Conservation (phyloP, 2,888 invertebrate species). For the Cybosia mesomella region DNA sequence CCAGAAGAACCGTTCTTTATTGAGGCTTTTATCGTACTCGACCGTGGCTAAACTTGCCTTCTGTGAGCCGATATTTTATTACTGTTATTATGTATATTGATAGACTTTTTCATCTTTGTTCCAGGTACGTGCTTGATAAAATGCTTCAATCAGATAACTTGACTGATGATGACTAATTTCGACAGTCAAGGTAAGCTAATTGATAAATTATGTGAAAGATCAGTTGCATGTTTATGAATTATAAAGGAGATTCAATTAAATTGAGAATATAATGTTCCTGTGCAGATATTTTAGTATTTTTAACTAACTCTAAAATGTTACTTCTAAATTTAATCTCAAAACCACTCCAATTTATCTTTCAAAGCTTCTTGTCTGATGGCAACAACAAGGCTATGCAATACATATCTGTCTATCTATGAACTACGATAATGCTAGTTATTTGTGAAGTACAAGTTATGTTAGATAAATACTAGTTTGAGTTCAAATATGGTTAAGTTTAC, state of each 20-base stretch:
- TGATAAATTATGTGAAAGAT: slow-evolving; percentile 19
- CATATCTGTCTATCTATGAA: no score
- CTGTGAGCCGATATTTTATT: slow-evolving; percentile 59
- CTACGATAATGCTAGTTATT: no score
- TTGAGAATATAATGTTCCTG: not conserved
- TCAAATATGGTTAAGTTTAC: no score
- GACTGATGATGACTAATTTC: slow-evolving; percentile 28
- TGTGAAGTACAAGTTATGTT: no score
- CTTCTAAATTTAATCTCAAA: no score
- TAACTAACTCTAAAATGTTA: not conserved
- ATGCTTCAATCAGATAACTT: slow-evolving; percentile 24
- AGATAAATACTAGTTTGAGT: no score
- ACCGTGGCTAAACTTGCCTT: slow-evolving; percentile 57
- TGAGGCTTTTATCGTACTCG: slow-evolving; percentile 69
- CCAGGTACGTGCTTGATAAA: slow-evolving; percentile 69
- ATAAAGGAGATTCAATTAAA: not conserved
- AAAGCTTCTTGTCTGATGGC: not conserved
- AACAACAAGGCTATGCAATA: no score
- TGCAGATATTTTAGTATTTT: not conserved
- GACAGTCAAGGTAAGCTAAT: slow-evolving; percentile 24
- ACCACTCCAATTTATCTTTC: not conserved
- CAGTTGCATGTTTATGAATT: not conserved
- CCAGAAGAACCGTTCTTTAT: slow-evolving; percentile 73
- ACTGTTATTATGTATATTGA: slow-evolving; percentile 56
- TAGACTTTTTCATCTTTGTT: slow-evolving; percentile 65